Evolutionary conservation across 1,140 invertebrate genomes (phyloP).

Genomic region (Berghia stephanieae): DNA sequence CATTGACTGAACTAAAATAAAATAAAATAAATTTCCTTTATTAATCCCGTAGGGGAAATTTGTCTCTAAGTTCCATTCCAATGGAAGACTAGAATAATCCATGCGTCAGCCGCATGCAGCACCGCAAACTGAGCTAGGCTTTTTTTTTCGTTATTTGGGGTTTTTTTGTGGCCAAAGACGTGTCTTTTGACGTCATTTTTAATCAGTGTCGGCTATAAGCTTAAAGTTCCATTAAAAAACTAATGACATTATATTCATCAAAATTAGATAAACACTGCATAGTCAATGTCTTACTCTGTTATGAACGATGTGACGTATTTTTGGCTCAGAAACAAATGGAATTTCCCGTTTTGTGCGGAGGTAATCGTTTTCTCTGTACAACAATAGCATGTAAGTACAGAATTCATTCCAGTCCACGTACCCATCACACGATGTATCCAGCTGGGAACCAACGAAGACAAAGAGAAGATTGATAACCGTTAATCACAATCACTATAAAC

Average conservation of each 20-base stretch:
- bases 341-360: slow-evolving; percentile 59
- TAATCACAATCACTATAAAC: not conserved
- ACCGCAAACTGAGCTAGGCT: too few species aligned
- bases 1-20: too few species aligned
- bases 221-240: not conserved
- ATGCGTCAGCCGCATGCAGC: too few species aligned
- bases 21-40: not conserved
- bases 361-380: slow-evolving; percentile 65
- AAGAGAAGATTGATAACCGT: not conserved
- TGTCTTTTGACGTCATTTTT: too few species aligned
- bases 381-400: slow-evolving; percentile 61
- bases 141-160: too few species aligned
- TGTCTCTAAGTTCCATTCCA: too few species aligned
- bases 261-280: too few species aligned
- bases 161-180: too few species aligned
- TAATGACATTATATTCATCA: not conserved
- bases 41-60: too few species aligned
- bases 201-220: not conserved
- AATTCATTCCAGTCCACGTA: slow-evolving; percentile 67
- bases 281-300: slow-evolving; percentile 59
- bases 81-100: too few species aligned
- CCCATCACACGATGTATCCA: slow-evolving; percentile 61
- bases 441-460: slow-evolving; percentile 45
- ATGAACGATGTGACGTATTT: slow-evolving; percentile 63
- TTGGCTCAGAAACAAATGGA: slow-evolving; percentile 63